Percentiles rank a stretch among this genome's conserved stretches.
phyloP scores from a whole-genome alignment of 2,113 vertebrate species.

The Naja naja region DNA sequence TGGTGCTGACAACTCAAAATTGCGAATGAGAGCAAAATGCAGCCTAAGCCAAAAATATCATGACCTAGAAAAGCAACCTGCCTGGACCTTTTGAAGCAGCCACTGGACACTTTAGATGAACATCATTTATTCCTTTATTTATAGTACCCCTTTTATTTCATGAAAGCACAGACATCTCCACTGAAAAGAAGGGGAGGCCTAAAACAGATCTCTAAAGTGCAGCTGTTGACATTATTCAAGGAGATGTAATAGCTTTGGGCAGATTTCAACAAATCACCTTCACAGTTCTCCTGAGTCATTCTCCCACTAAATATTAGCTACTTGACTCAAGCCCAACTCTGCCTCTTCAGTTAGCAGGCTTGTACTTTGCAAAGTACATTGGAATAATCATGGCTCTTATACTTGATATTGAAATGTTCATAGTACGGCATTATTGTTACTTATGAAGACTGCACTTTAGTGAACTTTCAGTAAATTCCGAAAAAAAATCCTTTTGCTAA shows the following conservation, averaged over 20 bases:
- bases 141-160: not conserved
- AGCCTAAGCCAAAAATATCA: not conserved
- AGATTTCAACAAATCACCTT: not conserved
- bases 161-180: not conserved
- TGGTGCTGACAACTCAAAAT: not conserved
- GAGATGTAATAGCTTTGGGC: not conserved
- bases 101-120: not conserved
- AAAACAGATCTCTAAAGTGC: not conserved
- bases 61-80: conserved; percentile 2
- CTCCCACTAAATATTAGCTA: not conserved
- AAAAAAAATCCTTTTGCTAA: not conserved
- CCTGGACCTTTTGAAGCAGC: not conserved
- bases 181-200: not conserved
- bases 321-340: not conserved
- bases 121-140: not conserved
- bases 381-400: not conserved
- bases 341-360: not conserved
- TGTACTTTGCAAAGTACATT: not conserved
- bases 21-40: not conserved
- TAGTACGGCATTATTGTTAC: not conserved
- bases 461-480: not conserved
- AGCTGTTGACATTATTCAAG: not conserved
- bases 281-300: not conserved
- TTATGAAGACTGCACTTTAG: not conserved
- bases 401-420: not conserved